These are phyloP conservation scores for Megaceryle torquata DNA, from an alignment of 2,113 vertebrate species.

Conservation along the genomic window DNA sequence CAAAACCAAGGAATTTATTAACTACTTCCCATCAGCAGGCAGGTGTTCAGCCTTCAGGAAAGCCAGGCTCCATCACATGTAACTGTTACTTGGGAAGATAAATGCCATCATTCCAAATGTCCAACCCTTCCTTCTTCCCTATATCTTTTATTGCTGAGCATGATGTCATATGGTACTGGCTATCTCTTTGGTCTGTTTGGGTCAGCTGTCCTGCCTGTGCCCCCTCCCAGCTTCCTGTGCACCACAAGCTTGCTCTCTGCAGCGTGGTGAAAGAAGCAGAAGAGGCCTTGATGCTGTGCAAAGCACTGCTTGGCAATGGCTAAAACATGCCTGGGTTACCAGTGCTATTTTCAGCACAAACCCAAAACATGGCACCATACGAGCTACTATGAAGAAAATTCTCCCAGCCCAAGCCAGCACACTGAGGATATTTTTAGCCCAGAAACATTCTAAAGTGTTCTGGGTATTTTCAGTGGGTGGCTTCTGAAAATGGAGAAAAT, in stretches of 20 bases:
- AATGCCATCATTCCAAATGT: background rate
- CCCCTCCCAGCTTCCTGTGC: rapidly evolving
- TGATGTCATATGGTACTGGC: rapidly evolving
- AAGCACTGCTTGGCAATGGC: background rate
- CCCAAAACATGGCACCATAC: background rate
- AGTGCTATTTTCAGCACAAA: background rate
- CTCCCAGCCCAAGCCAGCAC: background rate
- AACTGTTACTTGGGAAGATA: background rate
- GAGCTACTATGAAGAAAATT: background rate
- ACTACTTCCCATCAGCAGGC: background rate
- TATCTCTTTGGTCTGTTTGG: background rate
- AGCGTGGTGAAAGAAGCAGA: background rate
- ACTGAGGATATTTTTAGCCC: background rate
- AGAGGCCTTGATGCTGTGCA: background rate
- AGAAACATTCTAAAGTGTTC: background rate
- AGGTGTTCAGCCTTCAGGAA: background rate
- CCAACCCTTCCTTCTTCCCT: background rate
- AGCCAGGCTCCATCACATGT: rapidly evolving
- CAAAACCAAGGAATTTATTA: background rate
- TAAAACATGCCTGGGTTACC: background rate
- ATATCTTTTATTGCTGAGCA: background rate
- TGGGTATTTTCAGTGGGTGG: background rate
- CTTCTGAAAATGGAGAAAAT: background rate
- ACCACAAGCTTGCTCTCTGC: rapidly evolving
- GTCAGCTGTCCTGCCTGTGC: background rate